Evolutionary conservation across 2,888 invertebrate species (phyloP), one percentile per base, ranked within the genome.

Genomic region (Agrotis exclamationis): DNA sequence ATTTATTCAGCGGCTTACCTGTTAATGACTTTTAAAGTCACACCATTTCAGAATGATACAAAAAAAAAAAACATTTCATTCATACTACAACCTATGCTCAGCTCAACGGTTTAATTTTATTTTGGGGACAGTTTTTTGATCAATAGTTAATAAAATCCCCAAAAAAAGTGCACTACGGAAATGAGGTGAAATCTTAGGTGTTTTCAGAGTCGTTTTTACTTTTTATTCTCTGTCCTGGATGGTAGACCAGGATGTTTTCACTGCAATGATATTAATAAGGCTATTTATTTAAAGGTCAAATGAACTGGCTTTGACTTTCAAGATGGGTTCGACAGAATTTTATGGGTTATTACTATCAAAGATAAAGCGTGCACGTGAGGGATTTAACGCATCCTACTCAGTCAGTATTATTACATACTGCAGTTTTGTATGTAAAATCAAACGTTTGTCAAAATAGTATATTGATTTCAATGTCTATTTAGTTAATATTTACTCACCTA

Each of bases 201-300:
- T n/a, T n/a, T n/a, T n/a, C n/a, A n/a, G n/a, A n/a, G n/a, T n/a
- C n/a, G n/a, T n/a, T n/a, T n/a, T n/a, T n/a, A n/a, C n/a, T n/a
- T 33, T 56, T 14, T 64, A 64, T 68, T 74, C 70, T 63, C 50
- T 82, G 64, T 70, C 67, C 39, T 58, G 76, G 88, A 88, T 90
- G 87, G 85, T 48, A 16, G 82, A 85, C 84, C 84, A 86, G 67
- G 81, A 80, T 82, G 69, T 87, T 86, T 87, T 89, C 86, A 86
- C 88, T 88, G 85, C 91, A 89, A 89, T 91, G 88, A 89, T 91
- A 88, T 90, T 91, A 91, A 92, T 92, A 91, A 92, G 91, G 91
- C 88, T 87, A 92, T 93, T 93, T 93, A 90, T 92, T 90, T 92
- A 94, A 94, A 94, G 93, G 95, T 94, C 93, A 94, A 84, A 78